Evolutionary conservation across 1,140 invertebrate genomes (phyloP).

Genomic region (Nasonia giraulti): DNA sequence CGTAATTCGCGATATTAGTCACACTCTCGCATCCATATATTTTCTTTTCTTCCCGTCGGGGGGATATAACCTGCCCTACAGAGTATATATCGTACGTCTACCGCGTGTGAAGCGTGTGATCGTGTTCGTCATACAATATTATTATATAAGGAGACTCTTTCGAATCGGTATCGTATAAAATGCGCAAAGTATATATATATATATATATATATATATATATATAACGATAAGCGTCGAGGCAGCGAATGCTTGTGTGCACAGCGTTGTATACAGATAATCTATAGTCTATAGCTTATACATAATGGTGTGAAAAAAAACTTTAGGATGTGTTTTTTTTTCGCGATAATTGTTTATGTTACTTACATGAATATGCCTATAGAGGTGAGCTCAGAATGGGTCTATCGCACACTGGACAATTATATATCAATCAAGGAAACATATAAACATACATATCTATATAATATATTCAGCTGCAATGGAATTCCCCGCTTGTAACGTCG

Average conservation of each 20-base stretch:
- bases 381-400: constrained; percentile 71
- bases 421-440: not conserved
- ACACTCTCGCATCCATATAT: constrained; percentile 47
- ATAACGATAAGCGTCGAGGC: not conserved
- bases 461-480: too few species aligned
- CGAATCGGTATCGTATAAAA: not conserved
- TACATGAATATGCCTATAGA: constrained; percentile 62
- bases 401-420: constrained; percentile 71
- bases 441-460: too few species aligned
- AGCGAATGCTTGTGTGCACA: not conserved
- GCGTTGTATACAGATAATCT: too few species aligned
- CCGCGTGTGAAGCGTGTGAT: not conserved
- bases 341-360: constrained; percentile 56
- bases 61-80: not conserved
- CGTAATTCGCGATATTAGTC: constrained; percentile 71
- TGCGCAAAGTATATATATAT: too few species aligned
- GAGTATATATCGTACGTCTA: not conserved
- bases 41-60: constrained; percentile 36
- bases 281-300: too few species aligned
- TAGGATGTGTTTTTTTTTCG: too few species aligned
- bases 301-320: too few species aligned
- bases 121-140: not conserved
- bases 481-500: not conserved
- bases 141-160: not conserved
- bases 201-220: too few species aligned